Conservation (phyloP, 2,797 vertebrate species). For the Coregonus ussuriensis region DNA sequence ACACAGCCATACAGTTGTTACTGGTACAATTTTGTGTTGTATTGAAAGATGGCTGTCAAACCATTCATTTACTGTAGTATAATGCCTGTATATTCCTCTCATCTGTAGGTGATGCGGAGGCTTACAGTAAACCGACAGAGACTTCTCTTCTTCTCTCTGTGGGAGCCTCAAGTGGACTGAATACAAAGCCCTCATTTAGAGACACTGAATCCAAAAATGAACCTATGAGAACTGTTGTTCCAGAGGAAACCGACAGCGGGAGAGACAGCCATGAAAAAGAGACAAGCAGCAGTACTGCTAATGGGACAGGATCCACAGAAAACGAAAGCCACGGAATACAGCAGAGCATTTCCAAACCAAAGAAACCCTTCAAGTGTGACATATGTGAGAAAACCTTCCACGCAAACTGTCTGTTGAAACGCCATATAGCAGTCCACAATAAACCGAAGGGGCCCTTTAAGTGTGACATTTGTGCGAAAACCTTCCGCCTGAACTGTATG, state of each 20-base stretch:
- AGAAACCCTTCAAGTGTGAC: conserved; percentile 1
- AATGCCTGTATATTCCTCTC: neutral
- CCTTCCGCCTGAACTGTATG: conserved; percentile 71
- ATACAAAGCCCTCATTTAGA: neutral
- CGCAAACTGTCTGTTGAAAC: conserved; percentile 40
- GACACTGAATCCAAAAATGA: too few relatives aligned
- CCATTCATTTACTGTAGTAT: neutral
- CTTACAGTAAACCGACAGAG: neutral
- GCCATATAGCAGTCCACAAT: conserved; percentile 68
- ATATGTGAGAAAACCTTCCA: neutral
- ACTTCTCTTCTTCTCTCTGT: neutral
- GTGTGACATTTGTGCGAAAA: conserved; percentile 67
- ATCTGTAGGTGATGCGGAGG: neutral
- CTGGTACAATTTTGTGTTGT: neutral
- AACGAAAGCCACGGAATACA: neutral
- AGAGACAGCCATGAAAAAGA: neutral
- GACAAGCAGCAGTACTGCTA: neutral
- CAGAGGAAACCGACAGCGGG: neutral
- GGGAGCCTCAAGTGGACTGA: too few relatives aligned
- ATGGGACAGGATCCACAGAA: neutral
- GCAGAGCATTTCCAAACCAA: neutral
- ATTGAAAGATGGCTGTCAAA: neutral
- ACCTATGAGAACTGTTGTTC: neutral
- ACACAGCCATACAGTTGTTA: neutral
- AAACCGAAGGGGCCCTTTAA: conserved; percentile 52